Base-by-base conservation (phyloP, 1,140 invertebrate genomes). In the Drosophila nigrodunni region DNA sequence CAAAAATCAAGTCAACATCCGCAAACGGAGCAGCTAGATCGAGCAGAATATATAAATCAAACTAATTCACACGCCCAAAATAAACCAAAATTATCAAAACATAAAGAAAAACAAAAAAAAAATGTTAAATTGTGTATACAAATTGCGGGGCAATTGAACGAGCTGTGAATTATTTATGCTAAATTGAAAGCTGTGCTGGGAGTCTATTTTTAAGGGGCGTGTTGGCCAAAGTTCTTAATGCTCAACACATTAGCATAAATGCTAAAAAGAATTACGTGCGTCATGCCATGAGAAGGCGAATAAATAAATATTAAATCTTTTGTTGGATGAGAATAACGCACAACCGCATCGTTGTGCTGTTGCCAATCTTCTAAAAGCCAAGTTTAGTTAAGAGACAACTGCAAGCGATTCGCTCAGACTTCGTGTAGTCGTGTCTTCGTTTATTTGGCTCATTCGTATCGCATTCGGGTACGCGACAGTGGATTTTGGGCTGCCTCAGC, bases 41-140 rank as follows among this genome's bases (percentile, higher is more conserved):
- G 18, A 77, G 18, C 18, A 1, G 18, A 21, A 21, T 21, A 74
- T 59, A 70, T 65, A 65, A 80, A 80, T 85, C 73, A 88, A 83
- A 75, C 73, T 74, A 88, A 90, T 89, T 88, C 85, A 89, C 85
- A 88, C 85, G 85, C 83, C 86, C 73, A 72, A 79, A 75, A 77
- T 49, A 74, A 61, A 58, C 35, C 58, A 46, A 74, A 68, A 21
- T 21, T 21, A 21, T 21, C 18, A 21, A 70, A 49, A 15, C 9
- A 10, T 21, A 55, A 35, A 41, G 59, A 60, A 74, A 52, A 15
- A 35, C 7, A 54, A 39, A 57, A 10, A 34, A 59, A 43, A 46
- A 58, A 52, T 55, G 5, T 41, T 11, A 41, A 57, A 57, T 57
- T 57, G 35, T 54, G 35, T n/a, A 55, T 67, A 77, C 54, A 78